Evolutionary conservation across 2,888 invertebrate genomes (phyloP), one percentile per base, ranked within the genome.

Genomic region (Phrixothrix hirtus): DNA sequence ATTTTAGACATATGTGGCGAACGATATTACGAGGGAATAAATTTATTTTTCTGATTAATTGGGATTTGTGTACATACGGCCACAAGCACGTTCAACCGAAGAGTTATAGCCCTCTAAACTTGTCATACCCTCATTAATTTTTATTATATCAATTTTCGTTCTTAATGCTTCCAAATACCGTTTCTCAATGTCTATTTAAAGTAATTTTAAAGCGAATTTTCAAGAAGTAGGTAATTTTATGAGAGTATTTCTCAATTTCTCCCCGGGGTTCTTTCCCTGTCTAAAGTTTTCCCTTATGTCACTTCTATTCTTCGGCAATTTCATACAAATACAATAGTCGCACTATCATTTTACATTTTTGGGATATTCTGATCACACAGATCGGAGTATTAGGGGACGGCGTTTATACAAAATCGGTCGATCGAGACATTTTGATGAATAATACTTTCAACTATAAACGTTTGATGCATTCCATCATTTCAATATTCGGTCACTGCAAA

Each of bases 1-100:
- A 62, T 63, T 66, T 66, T 60, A 61, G 68, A 68, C 71, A 69
- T 70, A 69, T 70, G 71, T 62, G 67, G 63, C 60, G 29, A 62
- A 58, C 64, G 61, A 59, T 61, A 67, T 65, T 67, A 69, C 65
- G 67, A 65, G 64, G 57, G 55, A 57, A 44, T 51, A 58, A 67
- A 65, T 64, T 64, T 54, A 60, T 62, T 58, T 57, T 48, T 42
- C 55, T 36, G 67, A 66, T 67, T 66, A 58, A 52, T 58, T 31
- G 11, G 17, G 27, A 26, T 43, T 37, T 37, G 43, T 26, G 21
- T 25, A 35, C 27, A 34, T 37, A 17, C 12, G 7, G 26, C 45
- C 45, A 12, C 17, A 37, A 37, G 13, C 29, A 38, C 25, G 21
- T 14, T 26, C 9, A 25, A 13, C 11, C 38, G 13, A 38, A 36